Percentiles rank a stretch among this genome's conserved stretches.
Conservation (phyloP, 2,797 vertebrate genomes). For the Alexandromys oeconomus region DNA sequence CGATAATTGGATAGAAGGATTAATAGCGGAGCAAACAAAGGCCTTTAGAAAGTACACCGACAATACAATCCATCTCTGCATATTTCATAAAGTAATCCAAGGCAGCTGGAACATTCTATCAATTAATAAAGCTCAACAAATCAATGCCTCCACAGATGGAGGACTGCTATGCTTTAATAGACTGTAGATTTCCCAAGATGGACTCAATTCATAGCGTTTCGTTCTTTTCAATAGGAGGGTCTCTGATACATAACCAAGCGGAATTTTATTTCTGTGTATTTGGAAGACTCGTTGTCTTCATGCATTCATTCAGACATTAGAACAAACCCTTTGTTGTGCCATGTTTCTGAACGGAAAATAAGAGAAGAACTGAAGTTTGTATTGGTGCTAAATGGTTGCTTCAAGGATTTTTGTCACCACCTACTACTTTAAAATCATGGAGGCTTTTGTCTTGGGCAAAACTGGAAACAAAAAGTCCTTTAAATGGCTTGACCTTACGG, state of each 20-base stretch:
- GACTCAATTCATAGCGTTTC: conserved; percentile 12
- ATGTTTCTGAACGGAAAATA: conserved; percentile 38
- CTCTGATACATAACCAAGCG: conserved; percentile 1
- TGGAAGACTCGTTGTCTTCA: conserved; percentile 35
- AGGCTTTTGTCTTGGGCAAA: conserved; percentile 41
- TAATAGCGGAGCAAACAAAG: conserved; percentile 48
- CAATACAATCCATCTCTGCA: conserved; percentile 41
- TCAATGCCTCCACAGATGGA: conserved; percentile 29
- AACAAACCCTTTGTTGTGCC: conserved; percentile 43
- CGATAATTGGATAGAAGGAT: conserved; percentile 63
- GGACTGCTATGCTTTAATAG: conserved; percentile 11
- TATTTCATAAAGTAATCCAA: conserved; percentile 67
- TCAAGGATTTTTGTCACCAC: conserved; percentile 19
- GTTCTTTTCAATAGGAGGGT: conserved; percentile 57
- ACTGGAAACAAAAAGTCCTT: conserved; percentile 29
- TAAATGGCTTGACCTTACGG: background rate
- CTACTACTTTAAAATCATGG: conserved; percentile 9
- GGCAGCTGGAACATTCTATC: conserved; percentile 24
- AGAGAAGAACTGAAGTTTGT: conserved; percentile 43
- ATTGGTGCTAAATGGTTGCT: background rate
- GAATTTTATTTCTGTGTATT: conserved; percentile 37
- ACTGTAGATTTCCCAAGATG: conserved; percentile 51
- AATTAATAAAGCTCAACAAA: conserved; percentile 59
- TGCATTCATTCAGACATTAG: background rate
- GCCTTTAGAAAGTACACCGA: conserved; percentile 52